phyloP scores from a whole-genome alignment of 1,140 invertebrate genomes.

The Lineus longissimus region DNA sequence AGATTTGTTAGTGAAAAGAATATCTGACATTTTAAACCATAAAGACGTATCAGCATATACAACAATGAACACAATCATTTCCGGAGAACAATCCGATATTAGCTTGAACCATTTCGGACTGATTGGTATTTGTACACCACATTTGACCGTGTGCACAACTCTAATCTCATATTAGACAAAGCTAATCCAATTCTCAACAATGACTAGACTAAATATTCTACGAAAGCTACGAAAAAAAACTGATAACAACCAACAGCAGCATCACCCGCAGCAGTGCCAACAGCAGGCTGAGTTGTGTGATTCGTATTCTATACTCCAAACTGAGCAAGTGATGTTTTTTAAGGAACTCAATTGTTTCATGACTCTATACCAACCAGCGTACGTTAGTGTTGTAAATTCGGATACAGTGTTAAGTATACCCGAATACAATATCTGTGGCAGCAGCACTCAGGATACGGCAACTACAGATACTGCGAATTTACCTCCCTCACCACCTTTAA shows the following conservation, averaged over 20 bases:
- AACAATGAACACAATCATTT: background rate
- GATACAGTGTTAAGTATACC: background rate
- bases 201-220: slow-evolving; percentile 1
- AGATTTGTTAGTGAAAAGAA: background rate
- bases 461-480: background rate
- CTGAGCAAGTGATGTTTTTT: slow-evolving; percentile 6
- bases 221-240: slow-evolving; percentile 3
- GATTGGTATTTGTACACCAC: too few species aligned
- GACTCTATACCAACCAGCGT: background rate
- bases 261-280: background rate
- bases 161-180: background rate
- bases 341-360: slow-evolving; percentile 1
- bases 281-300: background rate
- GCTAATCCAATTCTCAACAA: background rate
- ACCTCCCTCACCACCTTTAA: background rate
- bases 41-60: background rate
- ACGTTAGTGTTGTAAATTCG: background rate
- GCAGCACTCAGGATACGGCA: background rate
- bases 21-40: background rate
- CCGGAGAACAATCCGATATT: background rate
- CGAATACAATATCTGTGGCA: background rate
- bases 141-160: background rate
- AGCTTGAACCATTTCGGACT: background rate
- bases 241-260: background rate
- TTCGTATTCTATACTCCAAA: background rate